Evolutionary conservation across 2,797 vertebrate species (phyloP).

Genomic region (Choloepus didactylus): DNA sequence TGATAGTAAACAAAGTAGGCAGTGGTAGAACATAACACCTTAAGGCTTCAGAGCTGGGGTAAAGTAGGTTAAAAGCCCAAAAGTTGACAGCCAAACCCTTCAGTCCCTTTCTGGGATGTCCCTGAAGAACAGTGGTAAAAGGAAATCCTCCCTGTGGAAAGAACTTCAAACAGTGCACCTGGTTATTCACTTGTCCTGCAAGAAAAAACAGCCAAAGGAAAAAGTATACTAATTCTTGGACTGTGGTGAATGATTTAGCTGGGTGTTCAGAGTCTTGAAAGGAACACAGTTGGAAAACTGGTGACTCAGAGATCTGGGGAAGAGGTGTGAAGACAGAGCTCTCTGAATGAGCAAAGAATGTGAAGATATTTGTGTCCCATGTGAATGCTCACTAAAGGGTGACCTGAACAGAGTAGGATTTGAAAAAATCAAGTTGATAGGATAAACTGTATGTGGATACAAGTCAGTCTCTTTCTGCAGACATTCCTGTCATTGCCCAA

Average conservation of each 20-base stretch:
- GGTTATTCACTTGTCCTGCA: not conserved
- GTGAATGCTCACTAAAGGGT: not conserved
- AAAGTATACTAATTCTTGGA: not conserved
- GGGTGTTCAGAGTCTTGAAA: not conserved
- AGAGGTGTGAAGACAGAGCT: not conserved
- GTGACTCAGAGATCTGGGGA: not conserved
- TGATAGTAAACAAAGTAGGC: not conserved
- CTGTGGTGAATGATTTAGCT: not conserved
- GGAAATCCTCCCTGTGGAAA: not conserved
- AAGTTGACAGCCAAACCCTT: not conserved
- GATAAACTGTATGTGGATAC: not conserved
- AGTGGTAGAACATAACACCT: too few relatives aligned
- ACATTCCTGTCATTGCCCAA: not conserved
- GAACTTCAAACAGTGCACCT: not conserved
- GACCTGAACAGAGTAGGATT: not conserved
- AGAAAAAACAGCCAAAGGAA: not conserved
- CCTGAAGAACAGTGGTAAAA: not conserved
- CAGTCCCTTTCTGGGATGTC: not conserved
- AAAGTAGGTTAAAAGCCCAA: not conserved
- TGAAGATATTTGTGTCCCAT: not conserved
- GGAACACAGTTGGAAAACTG: not conserved
- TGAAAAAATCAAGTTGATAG: not conserved
- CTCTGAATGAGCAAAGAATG: not conserved
- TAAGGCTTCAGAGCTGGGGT: not conserved
- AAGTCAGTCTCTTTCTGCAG: not conserved